These are phyloP conservation scores for Zaprionus nigranus DNA, from an alignment of 1,140 invertebrate genomes.

Conservation along the genomic window DNA sequence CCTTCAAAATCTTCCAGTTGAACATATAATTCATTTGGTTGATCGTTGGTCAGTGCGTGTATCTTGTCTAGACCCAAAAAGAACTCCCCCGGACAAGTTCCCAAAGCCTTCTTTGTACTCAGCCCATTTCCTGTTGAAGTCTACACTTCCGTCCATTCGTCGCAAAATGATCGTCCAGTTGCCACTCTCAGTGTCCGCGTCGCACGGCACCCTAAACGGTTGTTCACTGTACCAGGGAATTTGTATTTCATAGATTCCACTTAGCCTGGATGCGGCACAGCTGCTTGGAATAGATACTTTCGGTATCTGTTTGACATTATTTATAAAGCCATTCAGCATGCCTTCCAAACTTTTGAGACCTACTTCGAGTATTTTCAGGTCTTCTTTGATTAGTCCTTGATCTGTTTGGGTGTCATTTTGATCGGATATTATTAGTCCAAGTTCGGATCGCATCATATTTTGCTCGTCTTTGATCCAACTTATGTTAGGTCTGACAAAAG, in stretches of 20 bases:
- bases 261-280: neutral
- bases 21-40: neutral
- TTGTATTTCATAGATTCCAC: neutral
- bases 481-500: neutral
- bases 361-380: too few species aligned
- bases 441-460: neutral
- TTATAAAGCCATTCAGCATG: neutral
- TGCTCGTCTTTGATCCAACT: neutral
- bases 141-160: constrained; percentile 86
- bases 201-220: neutral
- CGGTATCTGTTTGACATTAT: neutral
- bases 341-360: neutral
- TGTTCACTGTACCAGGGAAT: neutral
- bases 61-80: constrained; percentile 87
- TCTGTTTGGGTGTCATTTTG: too few species aligned
- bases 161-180: constrained; percentile 87
- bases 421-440: too few species aligned
- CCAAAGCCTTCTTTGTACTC: constrained; percentile 88
- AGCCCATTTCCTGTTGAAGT: constrained; percentile 87
- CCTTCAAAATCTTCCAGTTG: neutral
- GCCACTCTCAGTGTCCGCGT: neutral
- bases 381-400: neutral
- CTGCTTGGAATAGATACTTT: neutral
- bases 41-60: constrained; percentile 84
- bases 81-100: constrained; percentile 86